Base-by-base conservation (phyloP, 1,140 invertebrate genomes). In the Aleiodes sp. region DNA sequence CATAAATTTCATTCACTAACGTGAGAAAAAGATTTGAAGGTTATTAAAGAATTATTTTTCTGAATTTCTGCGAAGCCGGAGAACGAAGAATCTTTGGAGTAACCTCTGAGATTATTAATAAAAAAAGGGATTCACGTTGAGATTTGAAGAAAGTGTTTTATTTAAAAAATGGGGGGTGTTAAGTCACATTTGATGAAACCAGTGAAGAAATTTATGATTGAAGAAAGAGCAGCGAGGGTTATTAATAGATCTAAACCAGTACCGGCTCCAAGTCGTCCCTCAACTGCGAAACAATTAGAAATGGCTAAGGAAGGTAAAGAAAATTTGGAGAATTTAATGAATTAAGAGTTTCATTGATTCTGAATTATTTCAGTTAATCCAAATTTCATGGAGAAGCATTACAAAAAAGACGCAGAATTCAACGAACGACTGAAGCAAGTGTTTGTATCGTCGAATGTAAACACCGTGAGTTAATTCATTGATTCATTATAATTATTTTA, bases 211-310 rank as follows among this genome's bases (percentile, higher is more conserved):
- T 93, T 91, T 73, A 94, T 94, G 80, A 87, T 92, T 6, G 92
- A 92, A 77, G 91, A 89, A 78, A 87, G 93, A 70, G 92, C 91
- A 10, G 88, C 91, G 73, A 90, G 88, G 76, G 76, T 91, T 14
- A 88, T 94, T 72, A 88, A 88, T 0, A 88, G 88, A 79, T 87
- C 90, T 37, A 94, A 94, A 83, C 91, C 90, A 10, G 80, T 74
- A 24, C 82, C 88, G 31, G 92, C 93, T 21, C 92, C 93, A 0
- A 88, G 82, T 73, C 88, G 90, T 79, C 81, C 88, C 7, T 83
- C 87, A 1, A 88, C 88, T 56, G 39, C 88, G 41, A 84, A 89
- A 72, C 88, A 91, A 79, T 87, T 91, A 70, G 87, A 92, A 73
- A 74, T 89, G 46, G 87, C 90, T 2, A 24, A 56, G 64, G 43